Percentiles rank a stretch among this genome's conserved stretches.
These are phyloP conservation scores for Malaclemys terrapin DNA, from an alignment of 2,113 vertebrate genomes.

Conservation along the genomic window DNA sequence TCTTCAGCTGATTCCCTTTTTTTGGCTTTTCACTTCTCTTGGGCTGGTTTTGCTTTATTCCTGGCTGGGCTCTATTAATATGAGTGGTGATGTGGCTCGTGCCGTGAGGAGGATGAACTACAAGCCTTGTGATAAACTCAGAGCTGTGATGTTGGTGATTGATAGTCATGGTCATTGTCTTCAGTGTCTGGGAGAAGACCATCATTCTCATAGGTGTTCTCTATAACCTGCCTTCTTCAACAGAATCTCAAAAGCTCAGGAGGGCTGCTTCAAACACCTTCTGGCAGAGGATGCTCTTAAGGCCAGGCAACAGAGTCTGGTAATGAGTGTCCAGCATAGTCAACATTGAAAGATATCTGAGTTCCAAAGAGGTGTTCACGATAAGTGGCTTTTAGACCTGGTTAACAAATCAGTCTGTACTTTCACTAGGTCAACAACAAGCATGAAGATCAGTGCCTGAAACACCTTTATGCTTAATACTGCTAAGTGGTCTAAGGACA, in stretches of 20 bases:
- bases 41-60: no score
- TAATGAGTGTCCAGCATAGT: not conserved
- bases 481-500: not conserved
- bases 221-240: not conserved
- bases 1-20: not conserved
- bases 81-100: not conserved
- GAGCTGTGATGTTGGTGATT: not conserved
- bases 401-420: not conserved
- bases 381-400: not conserved
- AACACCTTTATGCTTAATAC: not conserved
- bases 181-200: not conserved
- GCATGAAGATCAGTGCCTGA: not conserved
- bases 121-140: not conserved
- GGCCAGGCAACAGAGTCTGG: not conserved
- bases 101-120: not conserved
- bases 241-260: not conserved
- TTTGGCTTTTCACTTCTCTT: no score
- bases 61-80: not conserved
- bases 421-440: not conserved
- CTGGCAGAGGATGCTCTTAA: not conserved
- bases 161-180: not conserved
- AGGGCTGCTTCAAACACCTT: not conserved
- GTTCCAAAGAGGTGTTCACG: not conserved
- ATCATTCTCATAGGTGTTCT: not conserved
- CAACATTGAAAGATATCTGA: not conserved